phyloP scores from a whole-genome alignment of 1,140 invertebrate genomes.

The Heliconius nattereri region DNA sequence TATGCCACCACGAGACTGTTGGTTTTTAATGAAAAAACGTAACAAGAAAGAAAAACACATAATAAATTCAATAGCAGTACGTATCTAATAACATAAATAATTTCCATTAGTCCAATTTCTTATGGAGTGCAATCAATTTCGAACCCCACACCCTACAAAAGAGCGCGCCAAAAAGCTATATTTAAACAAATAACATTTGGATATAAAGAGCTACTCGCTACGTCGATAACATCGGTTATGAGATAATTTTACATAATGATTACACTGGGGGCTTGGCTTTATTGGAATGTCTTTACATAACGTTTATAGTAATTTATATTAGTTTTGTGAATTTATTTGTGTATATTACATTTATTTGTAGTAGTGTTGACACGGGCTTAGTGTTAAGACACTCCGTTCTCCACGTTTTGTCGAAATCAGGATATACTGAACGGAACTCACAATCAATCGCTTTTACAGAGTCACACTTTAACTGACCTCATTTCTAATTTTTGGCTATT shows the following conservation, averaged over 20 bases:
- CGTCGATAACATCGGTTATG: conserved; percentile 24
- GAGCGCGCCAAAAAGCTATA: conserved; percentile 27
- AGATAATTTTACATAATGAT: conserved; percentile 28
- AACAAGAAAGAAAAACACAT: not conserved
- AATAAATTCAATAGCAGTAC: not conserved
- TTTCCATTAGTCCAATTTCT: conserved; percentile 39
- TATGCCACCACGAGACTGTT: no score
- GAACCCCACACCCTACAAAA: conserved; percentile 30
- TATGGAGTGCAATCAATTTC: conserved; percentile 34
- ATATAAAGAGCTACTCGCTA: conserved; percentile 28
- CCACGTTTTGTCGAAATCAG: no score
- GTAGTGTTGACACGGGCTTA: no score
- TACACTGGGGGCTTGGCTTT: not conserved
- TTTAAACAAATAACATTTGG: conserved; percentile 39
- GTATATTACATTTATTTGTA: no score
- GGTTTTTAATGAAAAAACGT: not conserved
- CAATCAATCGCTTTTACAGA: no score
- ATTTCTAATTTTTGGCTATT: no score
- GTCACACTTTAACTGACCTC: no score
- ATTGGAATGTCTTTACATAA: not conserved
- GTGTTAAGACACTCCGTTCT: no score
- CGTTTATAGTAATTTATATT: not conserved
- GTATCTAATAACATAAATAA: conserved; percentile 31
- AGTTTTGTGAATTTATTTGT: not conserved
- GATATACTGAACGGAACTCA: no score